Percentiles rank a stretch among this genome's conserved stretches.
phyloP scores from a whole-genome alignment of 2,797 vertebrate genomes.

The Hippocampus kuda region DNA sequence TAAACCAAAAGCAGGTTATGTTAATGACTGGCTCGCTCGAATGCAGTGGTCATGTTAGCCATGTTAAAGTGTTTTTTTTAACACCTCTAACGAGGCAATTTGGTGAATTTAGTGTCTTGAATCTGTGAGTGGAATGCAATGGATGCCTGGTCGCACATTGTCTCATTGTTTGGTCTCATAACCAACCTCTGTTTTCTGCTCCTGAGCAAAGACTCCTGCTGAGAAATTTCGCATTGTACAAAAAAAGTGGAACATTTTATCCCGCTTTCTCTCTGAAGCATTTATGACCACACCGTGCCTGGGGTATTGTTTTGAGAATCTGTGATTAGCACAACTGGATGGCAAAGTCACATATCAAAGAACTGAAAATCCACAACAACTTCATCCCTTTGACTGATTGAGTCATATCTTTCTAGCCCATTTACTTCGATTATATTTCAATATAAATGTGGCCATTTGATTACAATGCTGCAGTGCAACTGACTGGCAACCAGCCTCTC shows the following conservation, averaged over 20 bases:
- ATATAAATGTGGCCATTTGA: too few relatives aligned
- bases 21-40: slow-evolving; percentile 39
- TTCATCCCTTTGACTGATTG: not conserved
- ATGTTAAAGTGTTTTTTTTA: slow-evolving; percentile 56
- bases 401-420: not conserved
- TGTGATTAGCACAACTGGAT: not conserved
- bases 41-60: slow-evolving; percentile 55
- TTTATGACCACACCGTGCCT: not conserved
- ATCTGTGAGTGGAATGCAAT: slow-evolving; percentile 57
- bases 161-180: slow-evolving; percentile 64
- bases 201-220: slow-evolving; percentile 51
- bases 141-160: slow-evolving; percentile 55
- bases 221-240: slow-evolving; percentile 50
- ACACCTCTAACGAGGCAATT: slow-evolving; percentile 67
- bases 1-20: slow-evolving; percentile 31
- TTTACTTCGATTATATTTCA: not conserved
- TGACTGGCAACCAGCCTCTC: too few relatives aligned
- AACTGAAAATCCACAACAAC: not conserved
- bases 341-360: not conserved
- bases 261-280: slow-evolving; percentile 26
- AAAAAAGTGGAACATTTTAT: slow-evolving; percentile 44
- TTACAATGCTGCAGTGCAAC: too few relatives aligned
- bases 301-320: not conserved
- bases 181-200: slow-evolving; percentile 59
- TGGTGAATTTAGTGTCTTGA: slow-evolving; percentile 57